Evolutionary conservation across 2,113 vertebrate genomes (phyloP), one percentile per base, ranked within the genome.

Genomic region (Pelusios castaneus): DNA sequence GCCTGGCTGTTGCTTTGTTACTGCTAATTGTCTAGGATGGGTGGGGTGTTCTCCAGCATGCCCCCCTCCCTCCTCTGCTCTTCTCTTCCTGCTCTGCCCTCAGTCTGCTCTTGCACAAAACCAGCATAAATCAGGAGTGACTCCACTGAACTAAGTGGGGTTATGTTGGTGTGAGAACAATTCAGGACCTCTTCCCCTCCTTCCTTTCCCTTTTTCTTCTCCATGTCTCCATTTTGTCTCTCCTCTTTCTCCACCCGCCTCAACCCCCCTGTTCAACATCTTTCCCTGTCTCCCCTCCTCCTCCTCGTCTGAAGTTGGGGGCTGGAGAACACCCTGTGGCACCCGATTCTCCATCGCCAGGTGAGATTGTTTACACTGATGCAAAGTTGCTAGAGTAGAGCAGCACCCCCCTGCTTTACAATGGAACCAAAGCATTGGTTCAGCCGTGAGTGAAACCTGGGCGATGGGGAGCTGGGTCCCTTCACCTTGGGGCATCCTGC

Each of bases 121-220:
- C 21, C 17, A 5, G 34, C 38, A n/a, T 70, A n/a, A 70, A 38
- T 38, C 67, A 38, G 67, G 67, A 70, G 41, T 43, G 0, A 1
- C 27, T n/a, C 22, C 13, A 9, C 58, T 51, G 16, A 6, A 22
- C 25, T 0, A 10, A 54, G 19, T 31, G 51, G 51, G 51, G 51
- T 52, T 52, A 52, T 16, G 17, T 13, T 52, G 51, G 17, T 25
- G 6, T 2, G 19, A 11, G 22, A 43, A 8, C 6, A 13, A 58
- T 8, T 4, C 27, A 73, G 0, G 1, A 19, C 51, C n/a, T 34
- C 58, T 27, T 5, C 29, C 5, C 0, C 5, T 4, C 2, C 8
- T n/a, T n/a, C 7, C 5, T 2, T 13, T 1, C 1, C 13, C 8
- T 10, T 19, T 10, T 13, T 63, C 38, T 13, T 8, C 17, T 76